These are phyloP conservation scores for Neotoma lepida DNA, from an alignment of 2,113 vertebrate species.

Conservation along the genomic window DNA sequence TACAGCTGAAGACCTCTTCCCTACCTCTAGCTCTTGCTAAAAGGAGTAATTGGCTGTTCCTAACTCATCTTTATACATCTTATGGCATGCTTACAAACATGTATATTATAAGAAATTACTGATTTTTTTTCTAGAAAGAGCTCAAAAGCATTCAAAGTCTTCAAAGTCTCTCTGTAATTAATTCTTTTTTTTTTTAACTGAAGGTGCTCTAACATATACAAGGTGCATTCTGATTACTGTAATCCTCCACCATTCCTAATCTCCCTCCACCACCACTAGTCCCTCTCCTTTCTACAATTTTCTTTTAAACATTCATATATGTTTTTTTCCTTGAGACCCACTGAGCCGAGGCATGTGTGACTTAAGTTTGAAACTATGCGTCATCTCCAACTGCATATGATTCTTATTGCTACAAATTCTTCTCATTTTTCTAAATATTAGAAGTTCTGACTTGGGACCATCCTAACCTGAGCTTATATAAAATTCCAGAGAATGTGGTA, in stretches of 20 bases:
- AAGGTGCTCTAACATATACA: not conserved
- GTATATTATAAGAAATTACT: conserved; percentile 11
- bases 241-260: not conserved
- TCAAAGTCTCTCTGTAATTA: conserved; percentile 21
- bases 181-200: conserved; percentile 7
- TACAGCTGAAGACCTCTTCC: not conserved
- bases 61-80: not conserved
- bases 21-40: conserved; percentile 14
- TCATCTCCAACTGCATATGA: not conserved
- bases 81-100: conserved; percentile 20
- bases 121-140: not conserved
- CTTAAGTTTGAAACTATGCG: not conserved
- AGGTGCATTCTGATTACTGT: not conserved
- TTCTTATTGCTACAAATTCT: not conserved
- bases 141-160: not conserved
- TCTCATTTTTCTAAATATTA: conserved; percentile 28
- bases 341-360: not conserved
- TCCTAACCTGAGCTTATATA: not conserved
- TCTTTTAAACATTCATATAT: too few species aligned
- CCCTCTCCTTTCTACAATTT: too few species aligned
- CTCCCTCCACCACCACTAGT: not conserved
- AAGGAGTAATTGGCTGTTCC: not conserved
- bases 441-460: not conserved
- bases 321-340: too few species aligned
- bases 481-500: not conserved